A percentile compares a stretch with the other conserved stretches of the same genome.
Evolutionary conservation across 2,113 vertebrate genomes (phyloP).

Genomic region (Polyodon spathula): DNA sequence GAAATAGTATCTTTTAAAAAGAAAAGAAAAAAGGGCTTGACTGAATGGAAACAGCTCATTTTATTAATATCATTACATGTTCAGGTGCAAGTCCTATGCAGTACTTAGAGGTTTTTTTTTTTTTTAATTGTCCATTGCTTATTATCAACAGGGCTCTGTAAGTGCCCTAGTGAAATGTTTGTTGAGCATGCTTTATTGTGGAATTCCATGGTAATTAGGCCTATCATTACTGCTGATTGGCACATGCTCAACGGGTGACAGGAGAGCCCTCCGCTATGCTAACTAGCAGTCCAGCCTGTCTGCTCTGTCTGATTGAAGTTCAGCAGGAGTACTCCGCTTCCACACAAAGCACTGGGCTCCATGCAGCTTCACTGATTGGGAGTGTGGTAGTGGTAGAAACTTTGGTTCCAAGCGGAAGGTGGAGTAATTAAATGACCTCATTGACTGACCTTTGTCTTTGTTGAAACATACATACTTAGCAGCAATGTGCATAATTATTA

Average conservation of each 20-base stretch:
- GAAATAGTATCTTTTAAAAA: too few relatives aligned
- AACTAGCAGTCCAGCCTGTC: constrained; percentile 17
- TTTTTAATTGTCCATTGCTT: not conserved
- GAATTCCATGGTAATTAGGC: constrained; percentile 24
- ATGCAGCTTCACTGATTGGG: too few relatives aligned
- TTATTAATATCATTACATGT: too few relatives aligned
- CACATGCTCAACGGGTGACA: constrained; percentile 6
- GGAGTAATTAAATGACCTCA: too few relatives aligned
- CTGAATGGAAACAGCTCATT: too few relatives aligned
- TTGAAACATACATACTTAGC: too few relatives aligned
- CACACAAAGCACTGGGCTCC: too few relatives aligned
- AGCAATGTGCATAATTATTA: too few relatives aligned
- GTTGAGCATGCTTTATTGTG: constrained; percentile 24
- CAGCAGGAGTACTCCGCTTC: not conserved
- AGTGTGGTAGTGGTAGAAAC: too few relatives aligned
- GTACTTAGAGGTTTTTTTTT: not conserved
- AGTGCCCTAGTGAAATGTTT: not conserved
- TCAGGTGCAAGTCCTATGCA: not conserved
- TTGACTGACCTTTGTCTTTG: too few relatives aligned
- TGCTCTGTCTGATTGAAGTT: constrained; percentile 20
- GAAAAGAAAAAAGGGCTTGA: too few relatives aligned
- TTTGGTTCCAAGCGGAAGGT: too few relatives aligned
- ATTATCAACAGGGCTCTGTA: not conserved
- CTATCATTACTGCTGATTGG: constrained; percentile 17
- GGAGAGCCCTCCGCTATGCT: constrained; percentile 6